Percentiles rank a stretch among this genome's conserved stretches.
These are phyloP conservation scores for Scaeva pyrastri DNA, from an alignment of 2,888 invertebrate species.

Conservation along the genomic window DNA sequence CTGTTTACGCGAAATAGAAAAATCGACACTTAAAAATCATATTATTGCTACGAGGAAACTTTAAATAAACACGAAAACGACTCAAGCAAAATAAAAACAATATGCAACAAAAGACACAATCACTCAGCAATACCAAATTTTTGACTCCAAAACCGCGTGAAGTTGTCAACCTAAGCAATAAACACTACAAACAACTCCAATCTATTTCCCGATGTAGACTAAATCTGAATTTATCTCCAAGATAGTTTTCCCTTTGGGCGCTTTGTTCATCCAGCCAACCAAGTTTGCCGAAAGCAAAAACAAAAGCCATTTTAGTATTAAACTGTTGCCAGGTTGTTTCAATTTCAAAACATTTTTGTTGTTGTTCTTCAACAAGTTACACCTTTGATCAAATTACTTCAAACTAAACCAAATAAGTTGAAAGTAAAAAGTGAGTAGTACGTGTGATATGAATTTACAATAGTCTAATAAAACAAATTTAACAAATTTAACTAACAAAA, in stretches of 20 bases:
- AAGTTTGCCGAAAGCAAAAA: slow-evolving; percentile 49
- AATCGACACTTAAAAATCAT: slow-evolving; percentile 42
- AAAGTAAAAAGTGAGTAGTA: too few species aligned
- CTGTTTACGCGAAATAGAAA: slow-evolving; percentile 54
- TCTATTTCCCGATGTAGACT: slow-evolving; percentile 71
- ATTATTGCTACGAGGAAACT: not conserved
- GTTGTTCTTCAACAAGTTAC: too few species aligned
- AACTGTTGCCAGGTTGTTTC: slow-evolving; percentile 3
- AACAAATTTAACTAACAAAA: too few species aligned
- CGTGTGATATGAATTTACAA: too few species aligned
- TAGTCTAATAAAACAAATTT: too few species aligned
- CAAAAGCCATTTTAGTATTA: slow-evolving; percentile 42
- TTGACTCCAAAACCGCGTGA: slow-evolving; percentile 50
- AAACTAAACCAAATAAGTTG: too few species aligned
- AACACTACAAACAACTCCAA: slow-evolving; percentile 72
- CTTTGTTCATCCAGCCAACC: slow-evolving; percentile 42
- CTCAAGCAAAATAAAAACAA: slow-evolving; percentile 20
- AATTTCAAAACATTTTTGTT: too few species aligned
- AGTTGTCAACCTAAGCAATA: slow-evolving; percentile 56
- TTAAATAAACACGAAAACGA: not conserved
- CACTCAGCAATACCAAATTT: slow-evolving; percentile 50
- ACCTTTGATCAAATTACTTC: too few species aligned
- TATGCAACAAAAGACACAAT: slow-evolving; percentile 16
- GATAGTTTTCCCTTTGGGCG: slow-evolving; percentile 67
- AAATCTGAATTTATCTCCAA: slow-evolving; percentile 68